Evolutionary conservation across 1,140 invertebrate genomes (phyloP).

Genomic region (Brachionus asplanchnoidis): DNA sequence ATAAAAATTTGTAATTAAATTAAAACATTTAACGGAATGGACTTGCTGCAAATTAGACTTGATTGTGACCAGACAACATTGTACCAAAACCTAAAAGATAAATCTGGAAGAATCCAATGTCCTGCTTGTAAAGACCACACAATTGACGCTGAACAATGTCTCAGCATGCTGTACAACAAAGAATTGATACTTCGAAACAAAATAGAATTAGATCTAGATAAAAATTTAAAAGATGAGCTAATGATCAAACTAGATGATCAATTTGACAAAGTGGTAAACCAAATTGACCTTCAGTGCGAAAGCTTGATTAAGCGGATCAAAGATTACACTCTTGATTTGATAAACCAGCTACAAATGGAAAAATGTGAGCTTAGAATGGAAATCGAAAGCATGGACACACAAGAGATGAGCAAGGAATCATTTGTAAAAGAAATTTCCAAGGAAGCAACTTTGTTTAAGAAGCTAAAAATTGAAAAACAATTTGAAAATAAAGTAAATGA

Average conservation of each 20-base stretch:
- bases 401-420: not conserved
- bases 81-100: not conserved
- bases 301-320: not conserved
- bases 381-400: not conserved
- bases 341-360: not conserved
- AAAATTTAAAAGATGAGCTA: not conserved
- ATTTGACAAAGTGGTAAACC: not conserved
- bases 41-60: not conserved
- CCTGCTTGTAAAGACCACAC: not conserved
- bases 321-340: not conserved
- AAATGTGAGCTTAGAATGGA: not conserved
- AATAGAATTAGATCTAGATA: not conserved
- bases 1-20: no score
- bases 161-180: not conserved
- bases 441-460: not conserved
- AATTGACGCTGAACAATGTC: not conserved
- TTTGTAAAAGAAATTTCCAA: not conserved
- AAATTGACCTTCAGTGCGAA: not conserved
- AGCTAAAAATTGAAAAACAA: not conserved
- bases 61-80: not conserved
- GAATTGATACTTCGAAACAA: not conserved
- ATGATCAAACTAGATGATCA: not conserved
- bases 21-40: not conserved
- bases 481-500: not conserved
- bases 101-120: not conserved